Base-by-base conservation (phyloP, 2,113 vertebrate genomes). In the Mirounga angustirostris region DNA sequence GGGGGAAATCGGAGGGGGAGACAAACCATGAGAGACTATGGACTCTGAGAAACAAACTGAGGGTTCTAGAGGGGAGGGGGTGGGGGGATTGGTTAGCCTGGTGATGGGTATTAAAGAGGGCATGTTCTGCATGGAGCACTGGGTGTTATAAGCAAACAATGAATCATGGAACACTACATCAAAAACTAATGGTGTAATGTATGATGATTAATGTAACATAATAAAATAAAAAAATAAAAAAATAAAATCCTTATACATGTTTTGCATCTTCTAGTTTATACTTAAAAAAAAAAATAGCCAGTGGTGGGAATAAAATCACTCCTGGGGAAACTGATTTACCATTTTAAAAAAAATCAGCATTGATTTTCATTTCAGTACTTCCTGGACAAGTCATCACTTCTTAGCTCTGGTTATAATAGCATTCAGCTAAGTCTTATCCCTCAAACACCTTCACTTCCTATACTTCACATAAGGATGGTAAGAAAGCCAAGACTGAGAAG, bases 241-340 rank as follows among this genome's bases (percentile, higher is more conserved):
- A 46, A 46, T 91, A 18, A 95, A 90, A 90, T 95, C 3, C 76
- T 87, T 89, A 46, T n/a, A 56, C n/a, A 43, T 63, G 36, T 63
- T 63, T 69, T 95, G 33, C 83, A 46, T 74, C 56, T 46, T 46
- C 36, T 58, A 79, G 13, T 26, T 93, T 46, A 78, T 7, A 36
- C 54, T 82, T 30, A 0, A 26, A 69, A 93, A 52, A 46, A 13
- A 73, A 78, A 33, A 61, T 82, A 67, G 16, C 26, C 36, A 74
- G 40, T 7, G 21, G 7, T 81, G 28, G 7, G 30, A 97, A 46
- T 76, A 71, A 81, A 96, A 89, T 63, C 46, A 89, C 52, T 92
- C 33, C 19, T 43, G 58, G 76, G 5, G 43, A 40, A 95, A 86
- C 43, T 86, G 58, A 58, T 94, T 92, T 56, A 56, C 3, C 22